These are phyloP conservation scores for Pithys albifrons DNA, from an alignment of 2,113 vertebrate species.

Conservation along the genomic window DNA sequence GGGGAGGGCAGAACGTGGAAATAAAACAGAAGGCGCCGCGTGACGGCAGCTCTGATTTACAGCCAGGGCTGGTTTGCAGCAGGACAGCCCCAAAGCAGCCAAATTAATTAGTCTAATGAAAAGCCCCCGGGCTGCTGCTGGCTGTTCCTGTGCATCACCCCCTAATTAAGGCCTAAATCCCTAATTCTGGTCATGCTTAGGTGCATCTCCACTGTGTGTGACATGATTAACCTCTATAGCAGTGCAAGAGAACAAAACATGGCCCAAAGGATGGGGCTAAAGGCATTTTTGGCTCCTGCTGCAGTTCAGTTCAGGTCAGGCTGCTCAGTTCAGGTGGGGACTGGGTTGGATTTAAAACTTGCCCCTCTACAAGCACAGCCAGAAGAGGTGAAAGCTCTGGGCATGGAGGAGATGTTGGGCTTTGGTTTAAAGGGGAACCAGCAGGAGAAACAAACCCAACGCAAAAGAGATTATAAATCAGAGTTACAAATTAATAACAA, in stretches of 20 bases:
- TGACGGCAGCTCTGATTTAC: background rate
- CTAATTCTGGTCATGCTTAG: background rate
- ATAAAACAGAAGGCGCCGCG: background rate
- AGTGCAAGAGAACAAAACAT: background rate
- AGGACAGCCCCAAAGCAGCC: background rate
- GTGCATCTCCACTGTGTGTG: background rate
- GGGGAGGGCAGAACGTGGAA: background rate
- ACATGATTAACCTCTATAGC: background rate
- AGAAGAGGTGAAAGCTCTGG: background rate
- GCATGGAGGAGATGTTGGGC: background rate
- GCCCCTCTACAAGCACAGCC: background rate
- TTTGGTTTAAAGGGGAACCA: background rate
- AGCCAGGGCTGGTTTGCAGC: background rate
- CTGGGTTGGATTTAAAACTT: background rate
- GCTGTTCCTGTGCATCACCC: background rate
- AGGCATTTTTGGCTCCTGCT: background rate
- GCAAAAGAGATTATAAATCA: too few species aligned
- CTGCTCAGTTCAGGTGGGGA: background rate
- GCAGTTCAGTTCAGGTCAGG: slow-evolving; percentile 15
- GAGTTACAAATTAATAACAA: too few species aligned
- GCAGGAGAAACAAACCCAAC: too few species aligned
- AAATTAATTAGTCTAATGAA: background rate
- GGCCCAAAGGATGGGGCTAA: background rate
- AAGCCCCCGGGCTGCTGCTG: background rate
- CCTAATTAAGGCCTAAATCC: slow-evolving; percentile 27